Percentiles rank a stretch among this genome's conserved stretches.
Conservation (phyloP, 2,797 vertebrate genomes). For the Pipistrellus kuhlii region DNA sequence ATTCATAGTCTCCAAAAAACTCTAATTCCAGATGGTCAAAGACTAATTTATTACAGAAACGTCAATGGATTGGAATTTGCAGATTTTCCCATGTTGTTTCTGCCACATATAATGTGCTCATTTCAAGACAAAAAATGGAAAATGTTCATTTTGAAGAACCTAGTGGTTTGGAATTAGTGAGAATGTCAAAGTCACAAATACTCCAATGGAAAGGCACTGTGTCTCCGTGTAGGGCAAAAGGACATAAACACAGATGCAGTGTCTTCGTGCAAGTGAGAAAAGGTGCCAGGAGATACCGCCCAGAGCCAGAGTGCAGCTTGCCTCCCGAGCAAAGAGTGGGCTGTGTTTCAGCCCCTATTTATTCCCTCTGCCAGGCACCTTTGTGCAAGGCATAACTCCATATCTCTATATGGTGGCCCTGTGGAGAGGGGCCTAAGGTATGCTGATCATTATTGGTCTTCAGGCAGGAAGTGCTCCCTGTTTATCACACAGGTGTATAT, state of each 20-base stretch:
- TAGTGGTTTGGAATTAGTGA: conserved; percentile 18
- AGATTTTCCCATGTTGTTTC: conserved; percentile 11
- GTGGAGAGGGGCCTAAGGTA: neutral
- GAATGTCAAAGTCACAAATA: neutral
- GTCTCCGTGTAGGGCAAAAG: neutral
- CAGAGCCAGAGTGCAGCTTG: neutral
- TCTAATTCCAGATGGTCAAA: conserved; percentile 46
- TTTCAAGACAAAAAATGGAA: conserved; percentile 61
- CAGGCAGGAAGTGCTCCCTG: neutral
- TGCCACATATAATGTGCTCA: neutral
- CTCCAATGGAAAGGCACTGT: neutral
- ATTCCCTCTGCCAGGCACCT: neutral
- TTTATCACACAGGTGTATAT: neutral
- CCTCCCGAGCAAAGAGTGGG: neutral
- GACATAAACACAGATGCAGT: neutral
- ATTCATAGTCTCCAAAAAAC: conserved; percentile 41
- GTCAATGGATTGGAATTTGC: conserved; percentile 40
- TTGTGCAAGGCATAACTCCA: neutral
- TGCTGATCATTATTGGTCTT: neutral
- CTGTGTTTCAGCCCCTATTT: neutral
- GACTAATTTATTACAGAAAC: neutral
- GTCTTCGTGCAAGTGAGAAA: neutral
- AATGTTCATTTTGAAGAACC: conserved; percentile 59
- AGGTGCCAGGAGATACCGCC: neutral
- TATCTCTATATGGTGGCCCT: neutral